Conservation (phyloP, 2,888 invertebrate species). For the Hoplodrina ambigua region DNA sequence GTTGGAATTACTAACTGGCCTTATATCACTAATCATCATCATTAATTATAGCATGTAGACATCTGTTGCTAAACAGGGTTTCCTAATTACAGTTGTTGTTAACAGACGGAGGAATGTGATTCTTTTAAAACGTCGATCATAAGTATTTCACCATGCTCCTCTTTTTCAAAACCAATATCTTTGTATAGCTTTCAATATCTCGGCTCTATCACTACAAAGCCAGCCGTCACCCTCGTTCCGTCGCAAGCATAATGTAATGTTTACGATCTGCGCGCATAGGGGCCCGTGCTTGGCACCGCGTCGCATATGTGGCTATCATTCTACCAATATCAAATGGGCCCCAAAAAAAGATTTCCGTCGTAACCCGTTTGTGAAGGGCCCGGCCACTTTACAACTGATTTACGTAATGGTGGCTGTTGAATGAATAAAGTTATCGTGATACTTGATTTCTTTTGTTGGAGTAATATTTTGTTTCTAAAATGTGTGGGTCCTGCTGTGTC, state of each 20-base stretch:
- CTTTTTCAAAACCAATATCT: background rate
- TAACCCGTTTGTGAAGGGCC: slow-evolving; percentile 46
- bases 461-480: slow-evolving; percentile 2
- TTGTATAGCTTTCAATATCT: slow-evolving; percentile 22
- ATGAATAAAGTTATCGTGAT: slow-evolving; percentile 45
- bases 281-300: slow-evolving; percentile 62
- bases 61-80: background rate
- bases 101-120: background rate
- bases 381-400: slow-evolving; percentile 64
- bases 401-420: slow-evolving; percentile 48
- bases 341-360: slow-evolving; percentile 59
- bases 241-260: slow-evolving; percentile 52
- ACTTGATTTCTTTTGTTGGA: slow-evolving; percentile 5
- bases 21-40: too few relatives aligned
- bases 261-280: slow-evolving; percentile 51
- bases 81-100: background rate
- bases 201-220: background rate
- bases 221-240: slow-evolving; percentile 5
- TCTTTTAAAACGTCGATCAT: too few relatives aligned
- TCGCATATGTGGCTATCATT: slow-evolving; percentile 66
- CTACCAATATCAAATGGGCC: slow-evolving; percentile 64
- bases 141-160: too few relatives aligned
- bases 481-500: too few relatives aligned
- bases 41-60: background rate
- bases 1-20: too few relatives aligned